Evolutionary conservation across 2,113 vertebrate genomes (phyloP).

Genomic region (Limanda limanda): DNA sequence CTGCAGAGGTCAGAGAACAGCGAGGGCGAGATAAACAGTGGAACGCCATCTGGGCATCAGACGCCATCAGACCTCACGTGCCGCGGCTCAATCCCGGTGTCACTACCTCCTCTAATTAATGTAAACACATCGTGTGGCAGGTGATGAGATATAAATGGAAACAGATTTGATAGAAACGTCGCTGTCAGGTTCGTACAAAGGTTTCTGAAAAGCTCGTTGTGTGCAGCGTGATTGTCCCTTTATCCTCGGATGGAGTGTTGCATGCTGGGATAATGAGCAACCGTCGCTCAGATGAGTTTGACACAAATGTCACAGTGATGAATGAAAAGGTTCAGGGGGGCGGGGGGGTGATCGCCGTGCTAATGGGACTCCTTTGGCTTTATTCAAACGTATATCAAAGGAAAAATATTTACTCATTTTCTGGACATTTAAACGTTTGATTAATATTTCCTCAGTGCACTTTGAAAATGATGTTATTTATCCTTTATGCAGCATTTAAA

Average conservation of each 20-base stretch:
- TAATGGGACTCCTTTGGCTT: slow-evolving; percentile 32
- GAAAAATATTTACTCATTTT: background rate
- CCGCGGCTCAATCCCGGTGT: background rate
- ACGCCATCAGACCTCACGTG: slow-evolving; percentile 5
- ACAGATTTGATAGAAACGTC: background rate
- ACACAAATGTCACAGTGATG: slow-evolving; percentile 51
- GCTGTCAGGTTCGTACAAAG: background rate
- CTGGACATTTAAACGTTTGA: background rate
- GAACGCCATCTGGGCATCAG: slow-evolving; percentile 40
- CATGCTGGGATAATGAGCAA: slow-evolving; percentile 60
- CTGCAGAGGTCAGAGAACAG: background rate
- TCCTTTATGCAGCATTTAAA: background rate
- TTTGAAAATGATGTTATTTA: background rate
- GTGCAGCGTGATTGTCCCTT: slow-evolving; percentile 54
- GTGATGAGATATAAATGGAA: slow-evolving; percentile 48
- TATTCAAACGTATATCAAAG: background rate
- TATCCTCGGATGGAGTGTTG: slow-evolving; percentile 56
- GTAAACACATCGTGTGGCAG: slow-evolving; percentile 57
- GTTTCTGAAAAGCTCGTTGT: slow-evolving; percentile 41
- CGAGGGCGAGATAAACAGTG: slow-evolving; percentile 30
- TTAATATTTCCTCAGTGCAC: background rate
- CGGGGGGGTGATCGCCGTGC: slow-evolving; percentile 7
- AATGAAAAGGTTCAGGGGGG: slow-evolving; percentile 19
- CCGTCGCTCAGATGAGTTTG: slow-evolving; percentile 50
- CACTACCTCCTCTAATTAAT: slow-evolving; percentile 47